Evolutionary conservation across 2,888 invertebrate genomes (phyloP).

Genomic region (Eumacrocentrus americanus): DNA sequence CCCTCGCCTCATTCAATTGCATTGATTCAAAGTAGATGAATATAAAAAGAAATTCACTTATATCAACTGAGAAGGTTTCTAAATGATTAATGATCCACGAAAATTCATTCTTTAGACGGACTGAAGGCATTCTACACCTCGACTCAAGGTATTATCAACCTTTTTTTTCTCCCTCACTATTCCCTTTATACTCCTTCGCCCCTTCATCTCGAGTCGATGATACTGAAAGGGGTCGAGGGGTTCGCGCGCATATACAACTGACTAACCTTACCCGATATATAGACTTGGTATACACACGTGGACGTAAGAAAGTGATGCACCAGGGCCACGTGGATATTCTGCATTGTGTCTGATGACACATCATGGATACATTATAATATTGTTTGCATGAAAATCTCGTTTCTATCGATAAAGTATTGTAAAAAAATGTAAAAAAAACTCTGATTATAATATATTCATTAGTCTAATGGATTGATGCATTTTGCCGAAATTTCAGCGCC

Average conservation of each 20-base stretch:
- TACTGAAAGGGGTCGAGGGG: background rate
- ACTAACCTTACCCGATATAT: slow-evolving; percentile 4
- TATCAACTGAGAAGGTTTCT: background rate
- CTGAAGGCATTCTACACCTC: background rate
- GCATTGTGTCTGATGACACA: slow-evolving; percentile 10
- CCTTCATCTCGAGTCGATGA: background rate
- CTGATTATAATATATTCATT: no score
- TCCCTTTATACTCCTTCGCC: no score
- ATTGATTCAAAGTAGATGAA: slow-evolving; percentile 3
- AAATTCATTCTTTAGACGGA: slow-evolving; percentile 1
- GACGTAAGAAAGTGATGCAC: slow-evolving; percentile 12
- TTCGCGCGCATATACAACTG: background rate
- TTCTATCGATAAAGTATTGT: no score
- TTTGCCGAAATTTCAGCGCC: background rate
- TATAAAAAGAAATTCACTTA: background rate
- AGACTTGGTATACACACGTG: slow-evolving; percentile 8
- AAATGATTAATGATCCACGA: slow-evolving; percentile 13
- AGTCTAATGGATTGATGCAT: background rate
- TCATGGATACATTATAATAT: background rate
- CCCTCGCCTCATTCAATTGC: background rate
- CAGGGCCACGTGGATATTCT: slow-evolving; percentile 11
- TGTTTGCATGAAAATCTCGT: background rate
- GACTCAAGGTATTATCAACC: slow-evolving; percentile 1
- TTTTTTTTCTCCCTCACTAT: background rate
- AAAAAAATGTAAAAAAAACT: no score